These are phyloP conservation scores for Lycopodina hypogea DNA, from an alignment of 37 sponge, comb jelly and placozoan species.

Conservation along the genomic window DNA sequence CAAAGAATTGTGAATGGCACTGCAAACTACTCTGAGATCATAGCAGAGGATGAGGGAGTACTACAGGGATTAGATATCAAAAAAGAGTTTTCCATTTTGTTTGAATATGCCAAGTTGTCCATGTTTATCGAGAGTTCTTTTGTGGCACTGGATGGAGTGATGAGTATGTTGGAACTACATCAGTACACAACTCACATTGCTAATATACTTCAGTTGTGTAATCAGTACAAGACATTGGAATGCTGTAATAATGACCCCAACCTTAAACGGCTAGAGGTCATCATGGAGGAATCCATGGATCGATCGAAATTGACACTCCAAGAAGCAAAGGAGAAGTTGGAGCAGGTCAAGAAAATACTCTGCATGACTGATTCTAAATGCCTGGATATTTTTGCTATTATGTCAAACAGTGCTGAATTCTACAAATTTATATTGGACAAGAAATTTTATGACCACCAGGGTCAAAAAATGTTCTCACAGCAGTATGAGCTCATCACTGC, in stretches of 20 bases:
- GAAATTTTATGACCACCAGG: conserved; percentile 49
- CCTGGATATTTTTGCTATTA: conserved; percentile 44
- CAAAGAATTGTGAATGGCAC: conserved; percentile 39
- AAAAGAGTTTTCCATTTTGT: conserved; percentile 29
- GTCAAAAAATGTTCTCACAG: conserved; percentile 48
- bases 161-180: conserved; percentile 50
- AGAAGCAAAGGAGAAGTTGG: conserved; percentile 36
- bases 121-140: neutral
- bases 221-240: conserved; percentile 42
- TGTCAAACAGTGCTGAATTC: conserved; percentile 51
- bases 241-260: conserved; percentile 29
- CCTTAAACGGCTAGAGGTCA: conserved; percentile 3
- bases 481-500: conserved; percentile 79
- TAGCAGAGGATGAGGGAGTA: conserved; percentile 36
- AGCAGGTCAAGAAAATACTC: conserved; percentile 19
- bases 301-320: conserved; percentile 29
- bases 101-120: neutral
- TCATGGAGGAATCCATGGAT: conserved; percentile 7
- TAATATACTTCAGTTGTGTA: conserved; percentile 43
- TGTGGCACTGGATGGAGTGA: conserved; percentile 31
- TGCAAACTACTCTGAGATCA: conserved; percentile 53
- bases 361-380: conserved; percentile 11
- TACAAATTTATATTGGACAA: conserved; percentile 57
- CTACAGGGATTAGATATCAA: conserved; percentile 37
- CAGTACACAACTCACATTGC: conserved; percentile 56